Evolutionary conservation across 2,888 invertebrate genomes (phyloP), one percentile per base, ranked within the genome.

Genomic region (Chrysotoxum bicinctum): DNA sequence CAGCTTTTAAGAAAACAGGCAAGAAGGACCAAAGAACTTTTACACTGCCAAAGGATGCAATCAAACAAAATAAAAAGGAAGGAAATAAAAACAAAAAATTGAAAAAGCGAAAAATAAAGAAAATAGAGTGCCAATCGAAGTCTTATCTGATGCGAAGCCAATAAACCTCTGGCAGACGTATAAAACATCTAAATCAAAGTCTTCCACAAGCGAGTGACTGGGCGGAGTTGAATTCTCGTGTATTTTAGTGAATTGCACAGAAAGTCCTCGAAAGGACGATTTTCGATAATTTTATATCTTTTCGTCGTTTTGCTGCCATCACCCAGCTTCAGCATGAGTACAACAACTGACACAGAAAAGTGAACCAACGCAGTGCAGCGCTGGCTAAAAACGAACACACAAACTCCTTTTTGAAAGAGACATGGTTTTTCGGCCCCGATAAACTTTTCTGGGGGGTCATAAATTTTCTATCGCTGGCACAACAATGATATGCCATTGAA

Each of bases 71-170:
- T n/a, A 72, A 69, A 73, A 40, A 43, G 54, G 77, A 72, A 81
- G 37, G 48, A 72, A 73, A 54, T 35, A 9, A 40, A 54, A n/a
- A 50, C 8, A 45, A 23, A 52, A 21, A 37, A 66, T 45, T 30
- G 8, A 26, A 23, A 43, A 8, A 43, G 16, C 16, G 0, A n/a
- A 40, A 76, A 48, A 69, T 52, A 72, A 69, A 72, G 76, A 81
- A 77, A 81, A 81, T 81, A 69, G 85, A 85, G 85, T 85, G 85
- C 85, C 85, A 85, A 85, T 85, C 85, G 85, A 85, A 85, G 68
- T 81, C 73, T 81, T 85, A 85, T 85, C 85, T 85, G 81, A 85
- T 81, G 81, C 85, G 85, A 85, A 85, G 85, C 85, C 85, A 85
- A 85, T 85, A 85, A 85, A 85, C 81, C 85, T 76, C 68, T 85